Conservation (phyloP, 1,140 invertebrate genomes). For the Hestina assimilis region DNA sequence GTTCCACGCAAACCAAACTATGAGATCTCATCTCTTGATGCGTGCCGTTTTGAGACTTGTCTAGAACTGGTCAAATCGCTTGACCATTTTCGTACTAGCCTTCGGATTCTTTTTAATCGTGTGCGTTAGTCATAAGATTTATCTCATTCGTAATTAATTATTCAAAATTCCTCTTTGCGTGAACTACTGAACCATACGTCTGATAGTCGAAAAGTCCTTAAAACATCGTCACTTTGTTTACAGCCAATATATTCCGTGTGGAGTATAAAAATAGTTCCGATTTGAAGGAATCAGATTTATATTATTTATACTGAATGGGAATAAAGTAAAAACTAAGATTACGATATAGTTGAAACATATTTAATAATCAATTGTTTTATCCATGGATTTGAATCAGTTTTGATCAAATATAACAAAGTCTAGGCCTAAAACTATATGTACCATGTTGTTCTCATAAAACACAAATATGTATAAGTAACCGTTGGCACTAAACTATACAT, state of each 20-base stretch:
- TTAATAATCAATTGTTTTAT: too few relatives aligned
- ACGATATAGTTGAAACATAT: too few relatives aligned
- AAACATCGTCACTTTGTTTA: too few relatives aligned
- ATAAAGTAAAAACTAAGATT: too few relatives aligned
- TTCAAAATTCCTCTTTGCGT: slow-evolving; percentile 1
- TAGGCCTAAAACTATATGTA: neutral
- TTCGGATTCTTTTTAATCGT: slow-evolving; percentile 22
- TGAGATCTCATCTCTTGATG: slow-evolving; percentile 63
- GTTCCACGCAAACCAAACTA: slow-evolving; percentile 46
- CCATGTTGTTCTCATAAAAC: neutral
- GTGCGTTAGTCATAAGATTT: slow-evolving; percentile 1
- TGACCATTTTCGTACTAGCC: slow-evolving; percentile 34
- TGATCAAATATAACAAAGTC: neutral
- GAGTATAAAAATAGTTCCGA: too few relatives aligned
- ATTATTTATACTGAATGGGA: too few relatives aligned
- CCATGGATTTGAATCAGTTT: too few relatives aligned
- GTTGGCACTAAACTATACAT: neutral
- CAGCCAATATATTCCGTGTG: too few relatives aligned
- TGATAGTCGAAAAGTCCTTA: too few relatives aligned
- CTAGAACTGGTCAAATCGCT: slow-evolving; percentile 40
- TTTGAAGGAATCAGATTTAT: too few relatives aligned
- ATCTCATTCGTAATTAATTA: slow-evolving; percentile 9
- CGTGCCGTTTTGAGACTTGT: slow-evolving; percentile 39
- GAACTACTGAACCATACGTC: neutral
- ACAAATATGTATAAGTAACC: neutral